Base-by-base conservation (phyloP, 2,113 vertebrate species). In the Cyrtonyx montezumae region DNA sequence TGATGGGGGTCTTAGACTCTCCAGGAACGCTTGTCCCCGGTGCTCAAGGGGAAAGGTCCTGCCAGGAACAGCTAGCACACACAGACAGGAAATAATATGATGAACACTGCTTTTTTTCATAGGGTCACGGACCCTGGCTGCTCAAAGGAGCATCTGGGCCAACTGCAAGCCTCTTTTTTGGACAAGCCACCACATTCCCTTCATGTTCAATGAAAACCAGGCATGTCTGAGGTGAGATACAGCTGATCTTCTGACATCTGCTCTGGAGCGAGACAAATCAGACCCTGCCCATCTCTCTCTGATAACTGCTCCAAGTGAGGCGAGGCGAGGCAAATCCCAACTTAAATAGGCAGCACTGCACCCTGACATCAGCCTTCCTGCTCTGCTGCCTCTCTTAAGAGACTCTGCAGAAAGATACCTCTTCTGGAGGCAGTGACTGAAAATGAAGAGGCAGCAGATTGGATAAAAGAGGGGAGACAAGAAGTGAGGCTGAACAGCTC, bases 181-280 rank as follows among this genome's bases (percentile, higher is more conserved):
- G 71, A 42, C 0, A 2, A 91, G 79, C 76, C 95, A 88, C 88
- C 59, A 80, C 4, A 0, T 65, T 70, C 34, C 68, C 55, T 74
- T 85, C 76, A 70, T 21, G 3, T 15, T 11, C 76, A 77, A 34
- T 8, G 46, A 71, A 79, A 93, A 87, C 1, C 71, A 45, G 87
- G 55, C 71, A 90, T 0, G 0, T 49, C 76, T 0, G 0, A 69
- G 71, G 68, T 67, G 82, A 46, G 93, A 88, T 65, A 67, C 79
- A 91, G 71, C 68, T 65, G 51, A 74, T 88, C 51, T 28, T 3
- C 84, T 83, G 95, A 91, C 93, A 91, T 56, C 88, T 95, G 71
- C 93, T 94, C 82, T 93, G 90, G 68, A 91, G 90, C 1, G 8
- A 93, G 82, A 91, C 56, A 0, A 13, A 46, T 51, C 68, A 16